Base-by-base conservation (phyloP, 1,140 invertebrate genomes). In the Ceratina calcarata region DNA sequence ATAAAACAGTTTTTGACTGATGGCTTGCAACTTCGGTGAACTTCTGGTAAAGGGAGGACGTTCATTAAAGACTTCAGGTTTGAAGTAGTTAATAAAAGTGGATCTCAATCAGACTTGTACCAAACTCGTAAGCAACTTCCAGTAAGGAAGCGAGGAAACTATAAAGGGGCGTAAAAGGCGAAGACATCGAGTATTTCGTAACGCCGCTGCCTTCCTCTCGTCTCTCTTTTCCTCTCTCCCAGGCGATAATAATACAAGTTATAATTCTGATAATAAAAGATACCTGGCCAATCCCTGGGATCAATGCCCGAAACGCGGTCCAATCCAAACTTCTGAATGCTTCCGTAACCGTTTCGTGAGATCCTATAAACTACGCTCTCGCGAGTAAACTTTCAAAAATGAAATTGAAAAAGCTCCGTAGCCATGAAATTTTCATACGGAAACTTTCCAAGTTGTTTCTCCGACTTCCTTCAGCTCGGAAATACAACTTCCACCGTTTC, bases 51-150 rank as follows among this genome's bases (percentile, higher is more conserved):
- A 72, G 20, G 4, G 3, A 60, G 37, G 13, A 16, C 37, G 57
- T 24, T 72, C 58, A 49, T 72, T 51, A 61, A 61, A 61, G 55
- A 72, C 6, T 45, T 3, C 10, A 49, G 22, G 16, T 49, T 72
- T 18, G 57, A 72, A 49, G 37, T 13, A 60, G 22, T 72, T 72
- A 72, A 72, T 72, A 72, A 72, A 72, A 72, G 16, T n/a, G 20
- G 20, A 61, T 49, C 51, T 45, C 15, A 53, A 55, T 69, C 49
- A 49, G 22, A 27, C 22, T 24, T 13, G 37, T 27, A 61, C 0
- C 20, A 37, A 70, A 69, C 51, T 69, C 24, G 27, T 18, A 1
- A 22, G 20, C 8, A 72, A 49, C 7, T 49, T 61, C 13, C 37
- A 45, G 1, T 3, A 13, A 6, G n/a, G 53, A 57, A 37, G 27